Conservation (phyloP, 2,797 vertebrate species). For the Syngnathus rostellatus region DNA sequence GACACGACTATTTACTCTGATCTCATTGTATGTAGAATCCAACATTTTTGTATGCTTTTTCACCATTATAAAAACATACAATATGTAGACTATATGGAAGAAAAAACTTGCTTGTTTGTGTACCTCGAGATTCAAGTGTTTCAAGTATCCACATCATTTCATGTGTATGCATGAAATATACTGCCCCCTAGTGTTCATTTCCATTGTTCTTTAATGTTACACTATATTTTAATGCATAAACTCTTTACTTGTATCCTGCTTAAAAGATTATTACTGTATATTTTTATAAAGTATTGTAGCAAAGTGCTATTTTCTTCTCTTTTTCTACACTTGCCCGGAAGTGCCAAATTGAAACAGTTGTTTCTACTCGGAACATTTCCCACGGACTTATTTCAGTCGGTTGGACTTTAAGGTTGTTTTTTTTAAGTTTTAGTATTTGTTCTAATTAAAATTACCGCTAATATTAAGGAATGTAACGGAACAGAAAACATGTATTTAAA, state of each 20-base stretch:
- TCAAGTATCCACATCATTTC: no score
- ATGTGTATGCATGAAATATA: no score
- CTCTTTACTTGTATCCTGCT: no score
- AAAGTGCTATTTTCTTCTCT: no score
- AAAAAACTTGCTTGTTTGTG: neutral
- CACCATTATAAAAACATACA: neutral
- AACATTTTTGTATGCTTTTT: neutral
- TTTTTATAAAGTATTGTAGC: no score
- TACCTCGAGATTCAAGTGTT: neutral
- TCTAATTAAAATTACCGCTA: neutral
- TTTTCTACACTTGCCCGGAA: neutral
- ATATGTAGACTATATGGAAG: neutral
- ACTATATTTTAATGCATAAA: no score
- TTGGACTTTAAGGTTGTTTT: neutral
- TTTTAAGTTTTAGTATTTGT: neutral
- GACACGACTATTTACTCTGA: slow-evolving; percentile 66
- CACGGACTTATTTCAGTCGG: neutral
- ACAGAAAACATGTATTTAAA: neutral
- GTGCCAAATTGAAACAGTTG: neutral
- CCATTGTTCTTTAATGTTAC: no score
- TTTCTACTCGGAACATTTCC: neutral
- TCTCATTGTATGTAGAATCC: neutral
- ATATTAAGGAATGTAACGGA: neutral
- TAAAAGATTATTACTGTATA: no score
- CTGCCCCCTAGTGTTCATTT: no score